A percentile compares a stretch with the other conserved stretches of the same genome.
These are phyloP conservation scores for Physeter macrocephalus DNA, from an alignment of 2,113 vertebrate species.

Conservation along the genomic window DNA sequence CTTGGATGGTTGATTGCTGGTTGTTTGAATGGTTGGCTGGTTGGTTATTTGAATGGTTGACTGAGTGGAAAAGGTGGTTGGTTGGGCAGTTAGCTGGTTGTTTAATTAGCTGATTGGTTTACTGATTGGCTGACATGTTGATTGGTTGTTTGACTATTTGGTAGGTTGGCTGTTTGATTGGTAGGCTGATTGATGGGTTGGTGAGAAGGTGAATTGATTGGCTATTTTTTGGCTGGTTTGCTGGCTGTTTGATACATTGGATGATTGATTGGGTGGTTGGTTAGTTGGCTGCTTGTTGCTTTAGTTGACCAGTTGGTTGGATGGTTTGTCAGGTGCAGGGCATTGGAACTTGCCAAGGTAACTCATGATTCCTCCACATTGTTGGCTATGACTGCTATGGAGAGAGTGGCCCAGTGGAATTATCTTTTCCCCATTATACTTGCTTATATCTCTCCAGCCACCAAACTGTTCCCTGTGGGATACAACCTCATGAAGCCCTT, in stretches of 20 bases:
- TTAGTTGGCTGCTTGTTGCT: not conserved
- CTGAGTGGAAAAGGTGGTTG: not conserved
- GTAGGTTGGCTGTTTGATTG: not conserved
- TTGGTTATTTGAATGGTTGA: not conserved
- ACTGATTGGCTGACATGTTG: not conserved
- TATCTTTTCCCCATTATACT: not conserved
- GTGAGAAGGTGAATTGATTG: not conserved
- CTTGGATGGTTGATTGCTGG: not conserved
- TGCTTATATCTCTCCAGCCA: conserved; percentile 78
- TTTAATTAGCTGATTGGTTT: not conserved
- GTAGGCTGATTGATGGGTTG: not conserved
- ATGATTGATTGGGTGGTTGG: not conserved
- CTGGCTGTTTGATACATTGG: not conserved
- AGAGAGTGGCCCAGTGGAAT: not conserved
- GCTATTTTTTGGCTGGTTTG: not conserved
- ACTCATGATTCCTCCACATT: not conserved
- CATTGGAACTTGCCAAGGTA: not conserved
- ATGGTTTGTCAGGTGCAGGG: not conserved
- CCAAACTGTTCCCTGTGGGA: conserved; percentile 95
- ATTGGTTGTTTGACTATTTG: not conserved
- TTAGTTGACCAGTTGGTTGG: not conserved
- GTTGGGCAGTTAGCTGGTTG: not conserved
- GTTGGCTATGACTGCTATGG: not conserved
- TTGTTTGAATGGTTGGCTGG: not conserved
- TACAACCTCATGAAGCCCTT: conserved; percentile 97